A percentile compares a stretch with the other conserved stretches of the same genome.
phyloP scores from a whole-genome alignment of 1,140 invertebrate genomes.

The Lepidurus apus region DNA sequence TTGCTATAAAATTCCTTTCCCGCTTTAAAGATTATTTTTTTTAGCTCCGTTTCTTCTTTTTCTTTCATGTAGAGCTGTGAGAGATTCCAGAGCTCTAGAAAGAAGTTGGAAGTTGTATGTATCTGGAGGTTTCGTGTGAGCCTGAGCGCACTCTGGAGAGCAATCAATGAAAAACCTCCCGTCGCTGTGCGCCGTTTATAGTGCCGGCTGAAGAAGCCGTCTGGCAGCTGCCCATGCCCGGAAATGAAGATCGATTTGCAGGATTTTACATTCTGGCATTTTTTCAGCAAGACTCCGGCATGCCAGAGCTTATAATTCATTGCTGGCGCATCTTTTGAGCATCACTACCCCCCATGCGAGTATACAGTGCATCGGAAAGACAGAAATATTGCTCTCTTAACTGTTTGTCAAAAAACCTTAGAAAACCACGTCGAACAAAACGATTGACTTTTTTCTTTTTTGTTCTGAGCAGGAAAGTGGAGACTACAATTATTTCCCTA shows the following conservation, averaged over 20 bases:
- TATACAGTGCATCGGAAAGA: no score
- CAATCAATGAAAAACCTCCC: slow-evolving; percentile 6
- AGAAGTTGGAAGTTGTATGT: background rate
- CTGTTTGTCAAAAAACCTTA: no score
- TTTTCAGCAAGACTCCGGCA: background rate
- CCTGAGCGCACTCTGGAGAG: slow-evolving; percentile 13
- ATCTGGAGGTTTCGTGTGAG: background rate
- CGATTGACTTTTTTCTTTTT: no score
- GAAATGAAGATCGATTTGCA: slow-evolving; percentile 17
- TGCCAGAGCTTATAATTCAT: no score
- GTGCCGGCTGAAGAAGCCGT: background rate
- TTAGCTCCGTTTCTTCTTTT: background rate
- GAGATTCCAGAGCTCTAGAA: background rate
- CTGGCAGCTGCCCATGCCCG: background rate
- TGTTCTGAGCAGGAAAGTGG: no score
- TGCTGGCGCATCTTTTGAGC: no score
- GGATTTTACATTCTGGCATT: background rate
- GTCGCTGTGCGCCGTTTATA: background rate
- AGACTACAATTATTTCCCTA: no score
- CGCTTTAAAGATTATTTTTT: no score
- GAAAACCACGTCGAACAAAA: no score
- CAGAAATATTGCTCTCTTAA: no score
- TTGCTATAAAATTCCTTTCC: no score
- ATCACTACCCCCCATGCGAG: no score
- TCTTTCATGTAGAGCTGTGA: background rate